A percentile compares a stretch with the other conserved stretches of the same genome.
Evolutionary conservation across 2,888 invertebrate genomes (phyloP).

Genomic region (Hymenopus coronatus): DNA sequence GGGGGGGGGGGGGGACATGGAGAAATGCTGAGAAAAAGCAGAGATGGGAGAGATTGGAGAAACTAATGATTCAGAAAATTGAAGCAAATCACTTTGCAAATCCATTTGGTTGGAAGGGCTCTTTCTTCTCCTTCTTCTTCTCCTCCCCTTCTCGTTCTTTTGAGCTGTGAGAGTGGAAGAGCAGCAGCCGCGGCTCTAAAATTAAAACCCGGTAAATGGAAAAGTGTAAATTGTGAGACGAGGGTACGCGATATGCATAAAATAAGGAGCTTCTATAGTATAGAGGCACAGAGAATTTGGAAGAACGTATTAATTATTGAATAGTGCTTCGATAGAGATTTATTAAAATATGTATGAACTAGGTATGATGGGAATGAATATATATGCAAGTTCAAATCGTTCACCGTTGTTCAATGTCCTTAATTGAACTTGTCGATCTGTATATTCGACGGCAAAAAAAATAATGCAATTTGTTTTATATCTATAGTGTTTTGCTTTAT

Average conservation of each 20-base stretch:
- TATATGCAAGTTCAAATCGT: no score
- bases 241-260: background rate
- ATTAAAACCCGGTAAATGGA: slow-evolving; percentile 14
- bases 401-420: no score
- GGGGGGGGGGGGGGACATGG: background rate
- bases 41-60: slow-evolving; percentile 8
- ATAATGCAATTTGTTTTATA: no score
- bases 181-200: background rate
- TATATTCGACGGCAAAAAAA: no score
- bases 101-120: slow-evolving; percentile 19
- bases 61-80: slow-evolving; percentile 21
- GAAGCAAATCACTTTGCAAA: slow-evolving; percentile 19
- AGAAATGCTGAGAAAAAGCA: background rate
- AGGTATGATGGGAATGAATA: no score
- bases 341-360: no score
- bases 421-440: no score
- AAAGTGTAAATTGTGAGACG: slow-evolving; percentile 7
- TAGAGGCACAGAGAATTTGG: no score
- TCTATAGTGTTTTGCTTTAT: no score
- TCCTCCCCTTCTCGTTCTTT: background rate
- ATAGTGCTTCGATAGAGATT: no score
- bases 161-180: background rate
- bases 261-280: background rate
- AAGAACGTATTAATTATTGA: no score
- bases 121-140: background rate